Percentiles rank a stretch among this genome's conserved stretches.
phyloP scores from a whole-genome alignment of 2,113 vertebrate species.

The Eubucco bourcierii region DNA sequence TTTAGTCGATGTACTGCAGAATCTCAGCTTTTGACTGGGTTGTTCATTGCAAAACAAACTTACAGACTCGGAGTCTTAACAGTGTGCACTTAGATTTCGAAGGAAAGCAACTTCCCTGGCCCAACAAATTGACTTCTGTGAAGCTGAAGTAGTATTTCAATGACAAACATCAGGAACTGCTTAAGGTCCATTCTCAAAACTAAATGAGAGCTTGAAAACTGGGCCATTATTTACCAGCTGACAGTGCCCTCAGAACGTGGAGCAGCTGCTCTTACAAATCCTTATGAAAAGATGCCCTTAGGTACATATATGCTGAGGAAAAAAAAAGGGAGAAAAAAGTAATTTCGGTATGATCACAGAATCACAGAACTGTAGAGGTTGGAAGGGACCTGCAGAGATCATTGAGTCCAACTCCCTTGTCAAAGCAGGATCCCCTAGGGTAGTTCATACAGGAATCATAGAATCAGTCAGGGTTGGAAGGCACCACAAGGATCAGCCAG shows the following conservation, averaged over 20 bases:
- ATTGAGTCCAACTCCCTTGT: too few species aligned
- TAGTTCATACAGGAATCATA: too few species aligned
- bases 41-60: neutral
- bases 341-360: too few species aligned
- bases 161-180: neutral
- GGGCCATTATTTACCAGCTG: neutral
- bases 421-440: too few species aligned
- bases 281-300: neutral
- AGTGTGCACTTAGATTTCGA: neutral
- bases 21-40: neutral
- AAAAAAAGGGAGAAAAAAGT: too few species aligned
- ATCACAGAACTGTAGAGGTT: too few species aligned
- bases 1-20: neutral
- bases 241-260: neutral
- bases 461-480: too few species aligned
- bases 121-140: neutral
- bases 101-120: neutral
- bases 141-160: neutral
- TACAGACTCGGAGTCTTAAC: neutral
- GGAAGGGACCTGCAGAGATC: too few species aligned
- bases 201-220: neutral
- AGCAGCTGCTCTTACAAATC: neutral
- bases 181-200: neutral
- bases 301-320: neutral
- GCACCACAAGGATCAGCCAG: too few species aligned